Conservation (phyloP, 1,140 invertebrate genomes). For the Amyelois transitella region DNA sequence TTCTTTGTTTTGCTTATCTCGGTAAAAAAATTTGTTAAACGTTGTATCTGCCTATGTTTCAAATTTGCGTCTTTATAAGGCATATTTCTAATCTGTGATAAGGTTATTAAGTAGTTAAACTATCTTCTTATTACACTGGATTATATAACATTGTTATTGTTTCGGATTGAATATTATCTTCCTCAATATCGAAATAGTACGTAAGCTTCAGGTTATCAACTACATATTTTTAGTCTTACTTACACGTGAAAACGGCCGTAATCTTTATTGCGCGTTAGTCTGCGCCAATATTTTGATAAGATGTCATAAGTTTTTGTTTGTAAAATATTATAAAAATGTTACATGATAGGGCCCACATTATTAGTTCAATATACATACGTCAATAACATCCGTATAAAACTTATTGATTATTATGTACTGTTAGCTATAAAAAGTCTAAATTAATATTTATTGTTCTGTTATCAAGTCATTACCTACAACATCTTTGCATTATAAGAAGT, state of each 20-base stretch:
- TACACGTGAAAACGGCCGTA: neutral
- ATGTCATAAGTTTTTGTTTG: neutral
- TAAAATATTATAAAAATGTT: neutral
- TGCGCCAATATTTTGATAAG: neutral
- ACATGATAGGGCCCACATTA: neutral
- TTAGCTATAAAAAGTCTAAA: no score
- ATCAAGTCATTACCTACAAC: no score
- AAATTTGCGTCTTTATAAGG: neutral
- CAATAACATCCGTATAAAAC: neutral
- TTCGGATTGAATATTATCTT: constrained; percentile 15
- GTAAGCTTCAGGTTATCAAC: constrained; percentile 28
- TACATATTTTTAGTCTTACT: neutral
- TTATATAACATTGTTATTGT: constrained; percentile 14
- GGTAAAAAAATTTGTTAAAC: no score
- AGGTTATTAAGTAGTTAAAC: no score
- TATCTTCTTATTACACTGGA: neutral
- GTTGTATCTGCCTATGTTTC: no score
- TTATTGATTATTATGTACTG: neutral
- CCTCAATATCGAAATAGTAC: constrained; percentile 13
- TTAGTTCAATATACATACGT: neutral
- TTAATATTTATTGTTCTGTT: no score
- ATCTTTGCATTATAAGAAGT: no score
- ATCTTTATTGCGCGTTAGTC: neutral
- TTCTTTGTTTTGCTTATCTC: no score
- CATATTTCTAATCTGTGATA: neutral